Evolutionary conservation across 1,140 invertebrate species (phyloP).

Genomic region (Nasonia longicornis): DNA sequence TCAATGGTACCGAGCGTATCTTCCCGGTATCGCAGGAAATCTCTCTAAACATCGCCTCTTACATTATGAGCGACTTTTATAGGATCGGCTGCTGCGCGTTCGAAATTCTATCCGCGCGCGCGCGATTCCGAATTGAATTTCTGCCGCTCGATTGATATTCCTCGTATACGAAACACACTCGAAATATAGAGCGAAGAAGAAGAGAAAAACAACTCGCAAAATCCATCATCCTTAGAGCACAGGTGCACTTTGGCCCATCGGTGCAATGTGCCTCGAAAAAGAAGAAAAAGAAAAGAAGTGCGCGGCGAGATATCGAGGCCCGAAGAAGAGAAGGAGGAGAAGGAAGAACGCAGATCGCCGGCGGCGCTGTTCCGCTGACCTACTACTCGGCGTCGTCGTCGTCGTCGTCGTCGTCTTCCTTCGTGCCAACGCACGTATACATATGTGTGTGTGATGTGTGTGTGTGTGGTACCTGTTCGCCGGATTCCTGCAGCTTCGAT

Average conservation of each 20-base stretch:
- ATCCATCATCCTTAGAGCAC: too few relatives aligned
- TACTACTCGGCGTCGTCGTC: slow-evolving; percentile 51
- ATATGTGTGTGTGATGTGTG: not conserved
- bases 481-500: slow-evolving; percentile 28
- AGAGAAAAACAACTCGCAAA: too few relatives aligned
- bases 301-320: slow-evolving; percentile 52
- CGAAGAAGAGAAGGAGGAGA: slow-evolving; percentile 44
- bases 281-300: slow-evolving; percentile 13
- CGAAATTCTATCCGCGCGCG: too few relatives aligned
- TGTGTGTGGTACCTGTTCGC: slow-evolving; percentile 19
- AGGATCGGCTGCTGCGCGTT: too few relatives aligned
- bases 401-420: not conserved
- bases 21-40: not conserved
- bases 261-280: slow-evolving; percentile 41
- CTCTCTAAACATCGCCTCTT: not conserved
- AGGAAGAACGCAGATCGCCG: slow-evolving; percentile 65
- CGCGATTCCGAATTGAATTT: not conserved
- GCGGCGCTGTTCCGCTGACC: slow-evolving; percentile 68
- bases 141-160: too few relatives aligned
- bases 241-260: slow-evolving; percentile 4
- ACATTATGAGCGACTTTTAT: not conserved
- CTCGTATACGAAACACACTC: too few relatives aligned
- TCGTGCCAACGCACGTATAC: slow-evolving; percentile 4
- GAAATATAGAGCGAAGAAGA: too few relatives aligned
- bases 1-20: not conserved